Evolutionary conservation across 2,888 invertebrate genomes (phyloP).

Genomic region (Caenorhabditis panamensis): DNA sequence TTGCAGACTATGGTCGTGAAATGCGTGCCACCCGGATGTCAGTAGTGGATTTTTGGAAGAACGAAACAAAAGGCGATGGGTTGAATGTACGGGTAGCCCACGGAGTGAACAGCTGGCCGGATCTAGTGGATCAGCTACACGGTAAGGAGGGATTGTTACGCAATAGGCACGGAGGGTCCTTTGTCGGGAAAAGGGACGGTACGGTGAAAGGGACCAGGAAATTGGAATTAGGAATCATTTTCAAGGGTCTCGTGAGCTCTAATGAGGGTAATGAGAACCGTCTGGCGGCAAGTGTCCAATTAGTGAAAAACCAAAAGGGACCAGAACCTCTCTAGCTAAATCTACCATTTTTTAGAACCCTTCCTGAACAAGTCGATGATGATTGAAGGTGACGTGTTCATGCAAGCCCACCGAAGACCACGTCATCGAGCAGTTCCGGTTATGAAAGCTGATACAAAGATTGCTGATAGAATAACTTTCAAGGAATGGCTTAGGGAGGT

Average conservation of each 20-base stretch:
- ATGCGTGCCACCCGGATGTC: conserved; percentile 76
- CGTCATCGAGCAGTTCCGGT: conserved; percentile 73
- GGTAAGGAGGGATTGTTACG: conserved; percentile 53
- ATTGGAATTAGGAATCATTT: conserved; percentile 37
- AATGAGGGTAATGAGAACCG: conserved; percentile 29
- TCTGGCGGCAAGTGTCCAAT: conserved; percentile 18
- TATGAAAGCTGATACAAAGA: conserved; percentile 68
- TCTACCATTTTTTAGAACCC: conserved; percentile 67
- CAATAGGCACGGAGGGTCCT: background rate
- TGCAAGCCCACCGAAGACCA: conserved; percentile 70
- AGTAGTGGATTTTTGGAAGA: conserved; percentile 75
- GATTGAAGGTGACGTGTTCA: conserved; percentile 74
- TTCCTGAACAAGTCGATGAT: conserved; percentile 76
- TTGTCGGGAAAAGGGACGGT: conserved; percentile 16
- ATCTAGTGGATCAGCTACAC: conserved; percentile 73
- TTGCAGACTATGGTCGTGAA: conserved; percentile 70
- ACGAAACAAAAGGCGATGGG: conserved; percentile 74
- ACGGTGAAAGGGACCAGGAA: background rate
- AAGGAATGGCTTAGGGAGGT: conserved; percentile 80
- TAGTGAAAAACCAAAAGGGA: background rate
- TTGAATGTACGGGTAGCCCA: conserved; percentile 73
- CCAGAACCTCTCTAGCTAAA: background rate
- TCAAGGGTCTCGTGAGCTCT: background rate
- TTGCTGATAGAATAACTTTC: conserved; percentile 79
- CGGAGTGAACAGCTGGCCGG: conserved; percentile 74